Percentiles rank a stretch among this genome's conserved stretches.
Conservation (phyloP, 2,113 vertebrate genomes). For the Microcebus murinus region DNA sequence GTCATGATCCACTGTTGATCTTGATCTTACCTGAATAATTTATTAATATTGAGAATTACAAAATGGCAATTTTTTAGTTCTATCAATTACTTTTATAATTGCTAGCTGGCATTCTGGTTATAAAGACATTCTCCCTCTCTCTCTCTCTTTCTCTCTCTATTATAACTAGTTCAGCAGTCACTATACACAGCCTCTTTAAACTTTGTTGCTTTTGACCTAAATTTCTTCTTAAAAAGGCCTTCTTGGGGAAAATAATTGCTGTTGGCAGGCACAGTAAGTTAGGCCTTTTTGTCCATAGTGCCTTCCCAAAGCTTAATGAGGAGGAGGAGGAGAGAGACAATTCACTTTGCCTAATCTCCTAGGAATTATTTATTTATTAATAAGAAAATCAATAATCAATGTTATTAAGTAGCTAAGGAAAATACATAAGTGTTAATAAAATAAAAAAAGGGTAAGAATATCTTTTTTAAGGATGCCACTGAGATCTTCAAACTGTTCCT, state of each 20-base stretch:
- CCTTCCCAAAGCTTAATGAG: not conserved
- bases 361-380: slow-evolving; percentile 31
- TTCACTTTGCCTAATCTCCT: not conserved
- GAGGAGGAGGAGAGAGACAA: not conserved
- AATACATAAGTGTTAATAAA: not conserved
- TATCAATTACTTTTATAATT: not conserved
- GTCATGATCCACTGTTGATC: not conserved
- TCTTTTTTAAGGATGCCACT: not conserved
- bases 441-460: not conserved
- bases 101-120: not conserved
- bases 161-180: not conserved
- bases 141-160: not conserved
- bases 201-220: not conserved
- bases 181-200: not conserved
- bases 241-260: not conserved
- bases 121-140: not conserved
- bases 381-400: not conserved
- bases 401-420: slow-evolving; percentile 35
- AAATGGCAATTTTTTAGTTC: not conserved
- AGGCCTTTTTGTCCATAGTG: not conserved
- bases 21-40: not conserved
- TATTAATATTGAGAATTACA: not conserved
- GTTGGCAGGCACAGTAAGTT: not conserved
- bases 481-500: not conserved
- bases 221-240: not conserved